These are phyloP conservation scores for Neomonachus schauinslandi DNA, from an alignment of 2,113 vertebrate genomes.

Conservation along the genomic window DNA sequence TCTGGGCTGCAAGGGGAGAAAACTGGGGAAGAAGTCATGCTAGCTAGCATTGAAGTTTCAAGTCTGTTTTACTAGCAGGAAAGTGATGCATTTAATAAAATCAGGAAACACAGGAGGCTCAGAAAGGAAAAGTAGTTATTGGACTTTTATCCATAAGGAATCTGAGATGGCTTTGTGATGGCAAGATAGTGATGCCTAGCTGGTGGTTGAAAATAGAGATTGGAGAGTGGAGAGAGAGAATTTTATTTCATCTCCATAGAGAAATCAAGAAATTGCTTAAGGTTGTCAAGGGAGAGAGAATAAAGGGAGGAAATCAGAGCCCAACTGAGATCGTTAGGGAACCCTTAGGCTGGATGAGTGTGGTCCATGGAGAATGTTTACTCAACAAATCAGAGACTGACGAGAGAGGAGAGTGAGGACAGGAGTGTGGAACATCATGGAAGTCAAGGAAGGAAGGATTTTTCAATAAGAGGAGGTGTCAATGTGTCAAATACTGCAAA, in stretches of 20 bases:
- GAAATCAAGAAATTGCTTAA: not conserved
- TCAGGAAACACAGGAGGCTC: not conserved
- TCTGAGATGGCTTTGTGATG: not conserved
- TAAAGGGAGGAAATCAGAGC: not conserved
- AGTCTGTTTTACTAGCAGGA: not conserved
- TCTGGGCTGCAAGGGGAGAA: not conserved
- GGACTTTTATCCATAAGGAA: not conserved
- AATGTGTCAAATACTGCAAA: not conserved
- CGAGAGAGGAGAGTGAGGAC: not conserved
- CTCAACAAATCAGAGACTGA: not conserved
- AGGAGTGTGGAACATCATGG: rapidly evolving
- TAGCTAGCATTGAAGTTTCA: not conserved
- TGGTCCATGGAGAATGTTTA: not conserved
- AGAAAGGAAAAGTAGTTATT: not conserved
- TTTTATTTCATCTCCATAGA: not conserved
- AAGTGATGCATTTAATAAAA: not conserved
- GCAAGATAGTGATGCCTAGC: no score
- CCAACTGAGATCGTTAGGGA: not conserved
- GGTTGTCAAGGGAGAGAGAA: not conserved
- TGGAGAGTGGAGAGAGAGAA: not conserved
- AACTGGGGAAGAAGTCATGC: not conserved
- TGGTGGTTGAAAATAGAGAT: not conserved
- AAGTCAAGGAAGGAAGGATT: not conserved
- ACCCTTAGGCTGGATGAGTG: rapidly evolving
- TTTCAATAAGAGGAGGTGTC: not conserved